A percentile compares a stretch with the other conserved stretches of the same genome.
These are phyloP conservation scores for Parapsyche elsis DNA, from an alignment of 1,140 invertebrate species.

Conservation along the genomic window DNA sequence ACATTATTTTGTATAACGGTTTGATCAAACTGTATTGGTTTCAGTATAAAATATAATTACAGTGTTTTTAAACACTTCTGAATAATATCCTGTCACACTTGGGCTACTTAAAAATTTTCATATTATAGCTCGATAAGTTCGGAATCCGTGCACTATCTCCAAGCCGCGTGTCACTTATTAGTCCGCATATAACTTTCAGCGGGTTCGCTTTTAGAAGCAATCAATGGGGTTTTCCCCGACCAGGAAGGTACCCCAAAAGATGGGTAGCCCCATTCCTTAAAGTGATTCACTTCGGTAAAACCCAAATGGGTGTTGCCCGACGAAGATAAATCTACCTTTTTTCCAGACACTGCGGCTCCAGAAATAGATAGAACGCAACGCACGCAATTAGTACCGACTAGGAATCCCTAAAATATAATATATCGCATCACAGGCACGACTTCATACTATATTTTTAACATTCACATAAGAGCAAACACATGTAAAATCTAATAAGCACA, in stretches of 20 bases:
- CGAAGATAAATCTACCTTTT: slow-evolving; percentile 27
- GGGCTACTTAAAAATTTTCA: too few relatives aligned
- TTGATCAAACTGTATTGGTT: too few relatives aligned
- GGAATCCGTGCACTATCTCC: neutral
- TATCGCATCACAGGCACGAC: too few relatives aligned
- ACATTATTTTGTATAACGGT: too few relatives aligned
- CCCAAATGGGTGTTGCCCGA: slow-evolving; percentile 29
- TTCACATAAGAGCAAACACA: too few relatives aligned
- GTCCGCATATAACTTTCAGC: slow-evolving; percentile 14
- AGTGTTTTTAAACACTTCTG: too few relatives aligned
- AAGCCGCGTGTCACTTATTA: neutral
- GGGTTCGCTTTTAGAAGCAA: slow-evolving; percentile 1
- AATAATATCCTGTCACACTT: too few relatives aligned
- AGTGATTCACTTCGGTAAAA: slow-evolving; percentile 12
- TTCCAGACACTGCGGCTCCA: neutral
- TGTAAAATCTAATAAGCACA: too few relatives aligned
- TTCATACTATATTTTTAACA: too few relatives aligned
- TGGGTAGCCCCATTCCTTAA: neutral
- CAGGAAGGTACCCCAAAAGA: neutral
- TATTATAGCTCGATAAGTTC: too few relatives aligned
- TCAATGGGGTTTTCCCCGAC: neutral
- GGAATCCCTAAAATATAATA: neutral
- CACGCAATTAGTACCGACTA: slow-evolving; percentile 2
- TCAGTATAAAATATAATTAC: too few relatives aligned
- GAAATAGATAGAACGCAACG: slow-evolving; percentile 11